Conservation (phyloP, 2,888 invertebrate genomes). For the Epinotia bilunana region DNA sequence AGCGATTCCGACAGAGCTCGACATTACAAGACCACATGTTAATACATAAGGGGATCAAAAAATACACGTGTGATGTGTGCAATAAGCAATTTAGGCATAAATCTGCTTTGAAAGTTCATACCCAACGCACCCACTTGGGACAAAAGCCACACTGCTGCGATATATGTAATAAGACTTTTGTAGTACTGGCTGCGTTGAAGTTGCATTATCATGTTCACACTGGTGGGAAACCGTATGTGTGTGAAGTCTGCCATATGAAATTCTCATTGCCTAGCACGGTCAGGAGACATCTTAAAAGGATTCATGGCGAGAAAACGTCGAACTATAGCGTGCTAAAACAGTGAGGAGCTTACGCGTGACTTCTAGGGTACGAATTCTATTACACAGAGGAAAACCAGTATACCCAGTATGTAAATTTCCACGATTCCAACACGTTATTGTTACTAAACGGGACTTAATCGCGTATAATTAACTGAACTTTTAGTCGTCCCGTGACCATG, state of each 20-base stretch:
- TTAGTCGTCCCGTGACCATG: too few species aligned
- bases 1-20: constrained; percentile 20
- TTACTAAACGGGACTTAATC: too few species aligned
- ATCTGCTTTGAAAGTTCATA: constrained; percentile 28
- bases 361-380: too few species aligned
- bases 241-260: constrained; percentile 8
- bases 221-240: constrained; percentile 19
- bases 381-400: too few species aligned
- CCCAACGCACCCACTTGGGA: constrained; percentile 10
- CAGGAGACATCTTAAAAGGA: constrained; percentile 3
- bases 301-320: constrained; percentile 11
- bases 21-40: constrained; percentile 26
- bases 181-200: constrained; percentile 20
- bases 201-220: constrained; percentile 22
- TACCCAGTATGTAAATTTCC: too few species aligned
- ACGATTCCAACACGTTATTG: too few species aligned
- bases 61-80: constrained; percentile 7
- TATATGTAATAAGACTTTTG: constrained; percentile 25
- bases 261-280: constrained; percentile 18
- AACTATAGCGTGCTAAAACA: constrained; percentile 4
- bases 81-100: constrained; percentile 22
- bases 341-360: not conserved
- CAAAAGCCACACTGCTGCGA: constrained; percentile 13
- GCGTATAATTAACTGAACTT: too few species aligned
- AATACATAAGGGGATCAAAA: constrained; percentile 17